These are phyloP conservation scores for Parascotia fuliginaria DNA, from an alignment of 2,888 invertebrate genomes.

Conservation along the genomic window DNA sequence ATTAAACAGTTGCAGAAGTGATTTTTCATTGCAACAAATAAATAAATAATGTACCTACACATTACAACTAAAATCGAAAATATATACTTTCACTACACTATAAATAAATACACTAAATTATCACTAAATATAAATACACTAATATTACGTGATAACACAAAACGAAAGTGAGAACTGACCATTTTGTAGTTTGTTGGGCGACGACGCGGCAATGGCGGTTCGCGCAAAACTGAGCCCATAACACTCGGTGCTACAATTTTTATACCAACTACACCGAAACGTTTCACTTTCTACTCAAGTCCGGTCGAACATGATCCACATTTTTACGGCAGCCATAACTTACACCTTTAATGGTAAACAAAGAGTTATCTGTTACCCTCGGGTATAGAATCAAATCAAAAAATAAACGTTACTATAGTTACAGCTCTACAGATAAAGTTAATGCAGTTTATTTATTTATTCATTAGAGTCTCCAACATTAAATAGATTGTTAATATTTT, in stretches of 20 bases:
- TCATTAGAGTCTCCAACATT: too few species aligned
- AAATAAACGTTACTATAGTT: too few species aligned
- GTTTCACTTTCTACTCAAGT: conserved; percentile 82
- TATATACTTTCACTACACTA: conserved; percentile 46
- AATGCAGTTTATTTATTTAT: too few species aligned
- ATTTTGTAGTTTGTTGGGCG: conserved; percentile 60
- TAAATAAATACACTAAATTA: conserved; percentile 38
- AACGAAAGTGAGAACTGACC: conserved; percentile 76
- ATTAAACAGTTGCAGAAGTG: too few species aligned
- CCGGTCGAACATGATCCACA: conserved; percentile 75
- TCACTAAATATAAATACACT: conserved; percentile 21
- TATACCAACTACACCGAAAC: conserved; percentile 71
- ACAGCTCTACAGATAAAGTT: too few species aligned
- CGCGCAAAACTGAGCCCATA: conserved; percentile 71
- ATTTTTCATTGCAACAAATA: too few species aligned
- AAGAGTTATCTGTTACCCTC: conserved; percentile 46
- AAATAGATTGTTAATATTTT: too few species aligned
- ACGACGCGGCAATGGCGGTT: conserved; percentile 55
- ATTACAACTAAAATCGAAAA: too few species aligned
- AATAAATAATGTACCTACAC: too few species aligned
- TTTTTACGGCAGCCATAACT: conserved; percentile 65
- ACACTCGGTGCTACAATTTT: conserved; percentile 71
- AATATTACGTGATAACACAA: conserved; percentile 49
- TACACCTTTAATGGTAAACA: conserved; percentile 64
- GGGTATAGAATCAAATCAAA: too few species aligned